These are phyloP conservation scores for Hippoglossus hippoglossus DNA, from an alignment of 2,797 vertebrate genomes.

Conservation along the genomic window DNA sequence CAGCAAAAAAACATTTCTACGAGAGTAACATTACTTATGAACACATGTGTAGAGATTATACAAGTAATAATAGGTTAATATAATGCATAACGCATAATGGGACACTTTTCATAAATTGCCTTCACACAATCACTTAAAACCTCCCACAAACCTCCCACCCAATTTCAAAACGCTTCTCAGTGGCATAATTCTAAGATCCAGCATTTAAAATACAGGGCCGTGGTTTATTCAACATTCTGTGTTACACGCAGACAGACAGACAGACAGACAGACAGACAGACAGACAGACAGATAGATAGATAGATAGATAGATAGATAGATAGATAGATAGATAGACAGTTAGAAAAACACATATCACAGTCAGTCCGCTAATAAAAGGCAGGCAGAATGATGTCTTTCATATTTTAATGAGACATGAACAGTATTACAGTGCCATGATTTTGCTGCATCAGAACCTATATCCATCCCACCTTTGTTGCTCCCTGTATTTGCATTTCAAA, in stretches of 20 bases:
- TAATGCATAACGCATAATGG: constrained; percentile 61
- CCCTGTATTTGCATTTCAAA: constrained; percentile 87
- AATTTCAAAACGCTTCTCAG: constrained; percentile 49
- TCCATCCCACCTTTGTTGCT: constrained; percentile 83
- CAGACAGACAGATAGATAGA: constrained; percentile 24
- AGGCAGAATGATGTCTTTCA: constrained; percentile 66
- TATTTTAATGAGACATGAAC: constrained; percentile 80
- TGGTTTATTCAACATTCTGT: constrained; percentile 8
- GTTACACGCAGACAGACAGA: background rate
- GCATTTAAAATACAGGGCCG: constrained; percentile 41
- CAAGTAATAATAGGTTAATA: constrained; percentile 51
- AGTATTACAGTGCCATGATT: constrained; percentile 75
- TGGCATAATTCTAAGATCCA: constrained; percentile 45
- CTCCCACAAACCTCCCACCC: constrained; percentile 67
- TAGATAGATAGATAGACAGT: constrained; percentile 16
- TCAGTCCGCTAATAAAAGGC: constrained; percentile 64
- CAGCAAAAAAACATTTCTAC: constrained; percentile 25
- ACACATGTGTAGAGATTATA: constrained; percentile 32
- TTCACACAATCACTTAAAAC: constrained; percentile 66
- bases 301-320: constrained; percentile 28
- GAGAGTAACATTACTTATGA: constrained; percentile 18
- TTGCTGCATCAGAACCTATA: constrained; percentile 81
- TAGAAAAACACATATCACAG: constrained; percentile 41
- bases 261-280: background rate
- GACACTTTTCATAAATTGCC: constrained; percentile 67